Evolutionary conservation across 2,797 vertebrate species (phyloP), one percentile per base, ranked within the genome.

Genomic region (Ptychadena robeensis): DNA sequence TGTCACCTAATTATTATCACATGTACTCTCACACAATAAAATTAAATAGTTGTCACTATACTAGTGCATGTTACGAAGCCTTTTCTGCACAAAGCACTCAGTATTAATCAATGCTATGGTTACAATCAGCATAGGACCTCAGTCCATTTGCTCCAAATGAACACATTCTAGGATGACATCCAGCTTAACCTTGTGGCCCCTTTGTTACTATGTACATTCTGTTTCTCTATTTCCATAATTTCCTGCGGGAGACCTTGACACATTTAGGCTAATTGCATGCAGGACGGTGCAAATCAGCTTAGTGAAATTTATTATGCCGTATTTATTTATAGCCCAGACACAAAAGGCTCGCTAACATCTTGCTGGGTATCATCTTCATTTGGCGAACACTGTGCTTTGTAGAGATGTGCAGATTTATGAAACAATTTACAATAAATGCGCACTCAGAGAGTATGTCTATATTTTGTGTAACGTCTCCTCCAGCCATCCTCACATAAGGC

Each of bases 171-270:
- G 73, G 66, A 87, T 85, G 81, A 72, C 72, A 76, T 86, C 75
- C 66, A 81, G 31, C 63, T 82, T 44, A 88, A 87, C 90, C 86
- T 11, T 77, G 74, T 8, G 73, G 53, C 37, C 15, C 67, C 57
- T 79, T 82, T 86, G 53, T 85, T 85, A 87, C 68, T 18, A 75
- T 74, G 61, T 53, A 67, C 80, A 63, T 74, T 74, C 63, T 87
- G 79, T 85, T 85, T 87, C n/a, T 63, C 57, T 79, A 30, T 82
- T 88, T 87, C 67, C 82, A 86, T 87, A 75, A 67, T 79, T 88
- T 87, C 88, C 89, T 88, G 75, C 81, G 80, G 82, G 82, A 88
- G 85, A 31, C 81, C 72, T 64, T 73, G 57, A 80, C 69, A 65
- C 38, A 80, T 64, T 44, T 64, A 71, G 68, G 68, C 59, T 80